A percentile compares a stretch with the other conserved stretches of the same genome.
Evolutionary conservation across 2,888 invertebrate genomes (phyloP).

Genomic region (Caenorhabditis zanzibari): DNA sequence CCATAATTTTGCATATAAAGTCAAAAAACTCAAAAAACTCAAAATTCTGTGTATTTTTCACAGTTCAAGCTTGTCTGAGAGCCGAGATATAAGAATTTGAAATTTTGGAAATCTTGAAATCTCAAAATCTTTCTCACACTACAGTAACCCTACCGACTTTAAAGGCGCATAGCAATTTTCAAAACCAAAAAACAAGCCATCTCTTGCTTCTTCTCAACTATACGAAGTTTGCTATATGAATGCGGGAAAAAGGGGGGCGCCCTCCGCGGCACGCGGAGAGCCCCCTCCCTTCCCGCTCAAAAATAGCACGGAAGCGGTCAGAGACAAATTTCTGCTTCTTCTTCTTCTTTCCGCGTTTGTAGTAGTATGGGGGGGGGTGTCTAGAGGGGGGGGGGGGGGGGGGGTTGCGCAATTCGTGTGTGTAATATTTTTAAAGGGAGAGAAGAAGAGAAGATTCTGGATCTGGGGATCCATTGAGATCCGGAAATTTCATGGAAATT

Average conservation of each 20-base stretch:
- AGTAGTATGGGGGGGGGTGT: constrained; percentile 38
- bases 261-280: constrained; percentile 24
- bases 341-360: background rate
- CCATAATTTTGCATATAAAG: no score
- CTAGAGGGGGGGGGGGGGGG: background rate
- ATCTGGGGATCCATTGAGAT: no score
- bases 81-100: no score
- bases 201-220: constrained; percentile 9
- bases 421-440: constrained; percentile 7
- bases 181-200: background rate
- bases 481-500: no score
- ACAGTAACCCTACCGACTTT: no score
- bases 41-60: no score
- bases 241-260: constrained; percentile 4
- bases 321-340: constrained; percentile 3
- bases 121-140: no score
- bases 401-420: constrained; percentile 42
- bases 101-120: no score
- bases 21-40: no score
- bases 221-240: constrained; percentile 49
- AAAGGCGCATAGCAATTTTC: no score
- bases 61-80: no score
- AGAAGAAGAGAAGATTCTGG: constrained; percentile 6
- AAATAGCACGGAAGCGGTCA: constrained; percentile 36
- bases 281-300: background rate